Evolutionary conservation across 2,888 invertebrate species (phyloP), one percentile per base, ranked within the genome.

Genomic region (Erpobdella octoculata): DNA sequence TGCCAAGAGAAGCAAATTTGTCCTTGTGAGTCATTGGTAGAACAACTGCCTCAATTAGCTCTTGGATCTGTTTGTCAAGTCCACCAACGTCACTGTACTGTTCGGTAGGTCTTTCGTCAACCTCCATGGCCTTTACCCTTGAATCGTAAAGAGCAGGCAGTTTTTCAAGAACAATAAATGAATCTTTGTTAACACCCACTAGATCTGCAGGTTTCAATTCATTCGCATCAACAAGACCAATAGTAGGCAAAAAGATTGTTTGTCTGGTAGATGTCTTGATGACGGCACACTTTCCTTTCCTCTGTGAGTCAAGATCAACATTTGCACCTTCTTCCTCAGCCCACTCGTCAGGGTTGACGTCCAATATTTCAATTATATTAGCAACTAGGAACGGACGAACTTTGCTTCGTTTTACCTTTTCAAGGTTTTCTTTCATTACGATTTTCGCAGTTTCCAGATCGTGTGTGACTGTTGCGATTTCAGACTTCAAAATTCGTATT

Each of bases 1-100:
- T 97, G 70, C 96, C 98, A 0, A 98, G 87, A 82, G 95, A 94
- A 77, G 93, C 91, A 85, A 99, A 98, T 83, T 87, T 83, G 80
- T 98, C 97, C 84, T 95, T 96, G 84, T 99, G 98, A 0, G 97
- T 98, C 94, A 99, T 97, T 0, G 98, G 98, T 38, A 99, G 86
- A 0, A 98, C 98, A 46, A 98, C 96, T 25, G 98, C 98, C 86
- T 98, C 98, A 78, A 99, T 97, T 6, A 98, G 85, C 82, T 88
- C 88, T 79, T 88, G 93, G 82, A 98, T 98, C 85, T 99, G 98
- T 85, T 98, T 98, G 81, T 99, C 98, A 76, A 98, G 86, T 18
- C 98, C 98, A 81, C 98, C 98, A 84, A 98, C 97, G 85, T 99
- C 98, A 8, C 95, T 94, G 85, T 99, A 98, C 83, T 98, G 96